Percentiles rank a stretch among this genome's conserved stretches.
phyloP scores from a whole-genome alignment of 2,888 invertebrate genomes.

The Pheosia tremula region DNA sequence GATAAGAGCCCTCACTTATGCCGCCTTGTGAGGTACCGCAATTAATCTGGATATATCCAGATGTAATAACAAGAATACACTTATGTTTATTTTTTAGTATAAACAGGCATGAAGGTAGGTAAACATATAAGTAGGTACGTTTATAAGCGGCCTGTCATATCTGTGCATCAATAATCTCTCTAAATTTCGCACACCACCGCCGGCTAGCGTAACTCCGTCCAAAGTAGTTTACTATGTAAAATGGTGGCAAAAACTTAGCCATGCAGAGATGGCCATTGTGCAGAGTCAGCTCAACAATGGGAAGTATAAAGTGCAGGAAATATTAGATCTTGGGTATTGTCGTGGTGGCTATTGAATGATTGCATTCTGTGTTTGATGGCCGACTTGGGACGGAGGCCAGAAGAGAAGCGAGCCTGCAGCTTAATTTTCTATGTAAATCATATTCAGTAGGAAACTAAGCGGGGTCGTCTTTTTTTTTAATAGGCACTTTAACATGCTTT shows the following conservation, averaged over 20 bases:
- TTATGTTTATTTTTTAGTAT: too few species aligned
- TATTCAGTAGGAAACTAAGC: too few species aligned
- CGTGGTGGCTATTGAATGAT: slow-evolving; percentile 32
- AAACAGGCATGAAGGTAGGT: too few species aligned
- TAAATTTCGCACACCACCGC: slow-evolving; percentile 28
- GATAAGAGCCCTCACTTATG: too few species aligned
- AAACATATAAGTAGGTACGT: too few species aligned
- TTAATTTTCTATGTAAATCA: too few species aligned
- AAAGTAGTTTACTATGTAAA: slow-evolving; percentile 60
- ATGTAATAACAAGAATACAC: too few species aligned
- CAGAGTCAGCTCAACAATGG: slow-evolving; percentile 29
- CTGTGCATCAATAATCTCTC: slow-evolving; percentile 31
- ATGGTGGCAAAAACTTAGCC: slow-evolving; percentile 62
- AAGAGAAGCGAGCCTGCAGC: slow-evolving; percentile 8
- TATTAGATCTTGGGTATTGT: slow-evolving; percentile 40
- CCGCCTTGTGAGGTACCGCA: too few species aligned
- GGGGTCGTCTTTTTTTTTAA: too few species aligned
- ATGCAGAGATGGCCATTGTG: slow-evolving; percentile 42
- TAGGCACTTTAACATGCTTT: too few species aligned
- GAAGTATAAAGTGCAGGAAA: slow-evolving; percentile 36
- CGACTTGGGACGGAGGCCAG: slow-evolving; percentile 10
- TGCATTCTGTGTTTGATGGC: slow-evolving; percentile 35
- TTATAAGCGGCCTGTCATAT: slow-evolving; percentile 16
- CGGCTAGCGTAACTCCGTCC: slow-evolving; percentile 47
- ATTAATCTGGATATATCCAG: too few species aligned